Evolutionary conservation across 2,888 invertebrate genomes (phyloP), one percentile per base, ranked within the genome.

Genomic region (Ophioninae sp.): DNA sequence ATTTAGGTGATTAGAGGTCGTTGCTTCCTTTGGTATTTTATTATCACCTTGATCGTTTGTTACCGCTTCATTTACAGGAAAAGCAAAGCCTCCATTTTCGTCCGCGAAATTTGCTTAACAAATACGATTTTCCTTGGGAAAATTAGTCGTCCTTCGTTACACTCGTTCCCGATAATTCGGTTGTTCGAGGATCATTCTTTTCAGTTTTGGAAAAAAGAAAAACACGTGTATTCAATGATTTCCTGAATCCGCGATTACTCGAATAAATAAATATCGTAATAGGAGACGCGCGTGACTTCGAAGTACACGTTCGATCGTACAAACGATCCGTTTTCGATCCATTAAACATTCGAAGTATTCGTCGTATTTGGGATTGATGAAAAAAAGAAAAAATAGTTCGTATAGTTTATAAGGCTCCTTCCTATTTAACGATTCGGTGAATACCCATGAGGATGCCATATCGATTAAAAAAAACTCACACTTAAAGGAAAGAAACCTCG

Each of bases 371-470:
- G 83, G 65, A 65, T 70, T 23, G 79, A 67, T 70, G 6, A 23
- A 59, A 37, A 41, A n/a, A 82, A 59, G 76, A n/a, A n/a, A n/a
- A n/a, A n/a, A n/a, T n/a, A n/a, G n/a, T 79, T 73, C 64, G 69
- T 76, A 59, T 79, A 61, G 59, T 74, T 6, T 73, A 50, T 78
- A 62, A 84, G 79, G 81, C n/a, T 70, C 75, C 74, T 23, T 67
- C 21, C 56, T 23, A 57, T 67, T 62, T 50, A 75, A 79, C 81
- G 79, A 81, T 67, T 79, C 79, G 56, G 59, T 61, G 62, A 68
- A 72, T 50, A 79, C 76, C 81, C 79, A 79, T 84, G 81, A 73
- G 75, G 75, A 30, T 75, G 41, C 75, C 67, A 17, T 69, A 17
- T 30, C 79, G 78, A 56, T n/a, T n/a, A n/a, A n/a, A n/a, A n/a